Evolutionary conservation across 2,797 vertebrate species (phyloP).

Genomic region (Orestias chungarensis): DNA sequence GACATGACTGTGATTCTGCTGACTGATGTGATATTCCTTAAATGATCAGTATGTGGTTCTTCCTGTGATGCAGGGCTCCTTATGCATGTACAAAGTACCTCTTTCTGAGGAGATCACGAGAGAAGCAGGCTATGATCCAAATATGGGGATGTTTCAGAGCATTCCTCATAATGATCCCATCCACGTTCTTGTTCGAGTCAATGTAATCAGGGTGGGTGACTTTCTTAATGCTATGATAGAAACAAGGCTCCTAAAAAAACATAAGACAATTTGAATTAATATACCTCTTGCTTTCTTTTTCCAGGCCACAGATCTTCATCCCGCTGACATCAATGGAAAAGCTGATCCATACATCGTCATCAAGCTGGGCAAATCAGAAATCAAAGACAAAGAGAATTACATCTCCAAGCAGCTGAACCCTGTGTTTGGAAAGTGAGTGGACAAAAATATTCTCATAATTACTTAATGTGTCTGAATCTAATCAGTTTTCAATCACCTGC

Average conservation of each 20-base stretch:
- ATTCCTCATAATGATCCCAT: constrained; percentile 96
- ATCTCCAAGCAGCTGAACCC: constrained; percentile 99
- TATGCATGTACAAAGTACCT: constrained; percentile 96
- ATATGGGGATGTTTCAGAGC: constrained; percentile 96
- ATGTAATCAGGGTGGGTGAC: constrained; percentile 88
- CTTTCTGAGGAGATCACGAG: constrained; percentile 89
- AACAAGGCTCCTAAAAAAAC: background rate
- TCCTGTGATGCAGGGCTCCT: constrained; percentile 83
- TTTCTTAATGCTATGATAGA: background rate
- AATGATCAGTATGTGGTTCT: background rate
- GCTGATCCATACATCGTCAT: constrained; percentile 95
- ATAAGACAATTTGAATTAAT: background rate
- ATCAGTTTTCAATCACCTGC: background rate
- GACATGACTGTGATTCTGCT: too few species aligned
- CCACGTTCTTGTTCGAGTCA: constrained; percentile 92
- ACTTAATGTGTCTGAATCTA: background rate
- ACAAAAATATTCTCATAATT: background rate
- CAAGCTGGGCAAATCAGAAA: constrained; percentile 93
- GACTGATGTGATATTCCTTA: background rate
- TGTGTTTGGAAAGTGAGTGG: constrained; percentile 94
- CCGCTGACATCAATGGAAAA: constrained; percentile 97
- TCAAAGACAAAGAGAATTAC: constrained; percentile 98
- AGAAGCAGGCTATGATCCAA: constrained; percentile 92
- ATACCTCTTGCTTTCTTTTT: background rate
- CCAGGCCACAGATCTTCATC: constrained; percentile 97